Percentiles rank a stretch among this genome's conserved stretches.
These are phyloP conservation scores for Berghia stephanieae DNA, from an alignment of 1,140 invertebrate genomes.

Conservation along the genomic window DNA sequence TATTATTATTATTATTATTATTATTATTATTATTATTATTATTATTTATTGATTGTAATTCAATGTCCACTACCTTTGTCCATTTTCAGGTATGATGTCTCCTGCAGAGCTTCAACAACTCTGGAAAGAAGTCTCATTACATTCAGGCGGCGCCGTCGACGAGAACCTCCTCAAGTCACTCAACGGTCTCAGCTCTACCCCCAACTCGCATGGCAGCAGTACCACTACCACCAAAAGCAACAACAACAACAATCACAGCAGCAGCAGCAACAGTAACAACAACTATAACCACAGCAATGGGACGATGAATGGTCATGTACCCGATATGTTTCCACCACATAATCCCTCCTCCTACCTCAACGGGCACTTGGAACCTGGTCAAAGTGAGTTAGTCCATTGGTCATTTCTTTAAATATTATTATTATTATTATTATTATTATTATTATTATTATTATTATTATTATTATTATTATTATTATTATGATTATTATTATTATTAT, in stretches of 20 bases:
- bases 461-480: too few species aligned
- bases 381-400: too few species aligned
- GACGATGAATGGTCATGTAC: too few species aligned
- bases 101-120: slow-evolving; percentile 65
- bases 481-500: too few species aligned
- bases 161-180: slow-evolving; percentile 48
- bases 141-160: slow-evolving; percentile 45
- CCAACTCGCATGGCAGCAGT: slow-evolving; percentile 36
- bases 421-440: too few species aligned
- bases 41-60: too few species aligned
- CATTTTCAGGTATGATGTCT: slow-evolving; percentile 53
- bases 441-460: too few species aligned
- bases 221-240: slow-evolving; percentile 28
- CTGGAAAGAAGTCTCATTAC: slow-evolving; percentile 67
- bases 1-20: too few species aligned
- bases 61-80: too few species aligned
- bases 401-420: too few species aligned
- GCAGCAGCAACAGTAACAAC: slow-evolving; percentile 29
- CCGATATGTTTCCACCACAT: background rate
- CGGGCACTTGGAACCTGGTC: slow-evolving; percentile 9
- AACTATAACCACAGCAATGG: too few species aligned
- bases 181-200: slow-evolving; percentile 47
- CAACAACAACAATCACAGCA: slow-evolving; percentile 28
- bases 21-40: too few species aligned
- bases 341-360: slow-evolving; percentile 1